A percentile compares a stretch with the other conserved stretches of the same genome.
Conservation (phyloP, 2,888 invertebrate genomes). For the Chironomus tentans region DNA sequence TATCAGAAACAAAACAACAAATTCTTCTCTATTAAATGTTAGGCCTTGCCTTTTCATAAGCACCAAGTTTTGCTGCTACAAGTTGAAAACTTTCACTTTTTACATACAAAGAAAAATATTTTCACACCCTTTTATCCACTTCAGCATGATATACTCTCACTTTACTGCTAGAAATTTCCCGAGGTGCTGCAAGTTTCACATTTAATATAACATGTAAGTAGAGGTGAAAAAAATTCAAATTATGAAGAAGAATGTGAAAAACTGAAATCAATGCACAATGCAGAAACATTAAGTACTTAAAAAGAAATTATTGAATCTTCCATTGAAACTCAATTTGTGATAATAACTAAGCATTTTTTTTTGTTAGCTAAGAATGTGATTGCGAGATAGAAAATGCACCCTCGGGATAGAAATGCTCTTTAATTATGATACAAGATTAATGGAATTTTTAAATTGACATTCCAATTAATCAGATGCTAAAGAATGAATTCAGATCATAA, state of each 20-base stretch:
- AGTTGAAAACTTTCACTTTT: no score
- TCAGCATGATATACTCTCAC: not conserved
- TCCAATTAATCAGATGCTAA: not conserved
- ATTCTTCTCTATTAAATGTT: no score
- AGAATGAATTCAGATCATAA: no score
- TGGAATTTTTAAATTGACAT: not conserved
- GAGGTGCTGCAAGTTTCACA: not conserved
- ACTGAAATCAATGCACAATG: not conserved
- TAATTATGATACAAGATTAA: not conserved
- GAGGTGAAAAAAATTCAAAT: not conserved
- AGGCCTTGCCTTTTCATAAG: no score
- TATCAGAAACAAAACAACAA: no score
- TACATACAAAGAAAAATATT: no score
- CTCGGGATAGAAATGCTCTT: not conserved
- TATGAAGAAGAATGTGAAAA: not conserved
- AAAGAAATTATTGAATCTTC: not conserved
- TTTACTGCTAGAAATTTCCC: not conserved
- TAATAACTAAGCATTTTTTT: not conserved
- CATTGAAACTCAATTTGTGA: slow-evolving; percentile 8
- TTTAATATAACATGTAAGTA: not conserved
- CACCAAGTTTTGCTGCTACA: no score
- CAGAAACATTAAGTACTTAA: not conserved
- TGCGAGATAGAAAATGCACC: not conserved
- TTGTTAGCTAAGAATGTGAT: not conserved
- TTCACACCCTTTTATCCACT: not conserved